These are phyloP conservation scores for Sander lucioperca DNA, from an alignment of 2,113 vertebrate species.

Conservation along the genomic window DNA sequence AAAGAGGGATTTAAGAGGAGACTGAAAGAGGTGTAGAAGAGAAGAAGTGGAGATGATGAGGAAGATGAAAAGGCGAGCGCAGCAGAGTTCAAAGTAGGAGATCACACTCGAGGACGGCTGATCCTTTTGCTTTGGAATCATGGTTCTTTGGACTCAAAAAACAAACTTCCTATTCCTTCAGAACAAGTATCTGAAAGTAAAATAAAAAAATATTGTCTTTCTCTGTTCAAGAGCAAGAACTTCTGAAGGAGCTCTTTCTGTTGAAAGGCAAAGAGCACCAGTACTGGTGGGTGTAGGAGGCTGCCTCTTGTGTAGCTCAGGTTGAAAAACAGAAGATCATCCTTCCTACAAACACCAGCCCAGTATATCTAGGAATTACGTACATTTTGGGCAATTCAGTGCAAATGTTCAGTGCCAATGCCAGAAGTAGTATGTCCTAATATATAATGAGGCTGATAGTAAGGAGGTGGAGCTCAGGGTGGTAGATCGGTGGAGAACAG, in stretches of 20 bases:
- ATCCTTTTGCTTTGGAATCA: not conserved
- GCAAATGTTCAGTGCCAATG: not conserved
- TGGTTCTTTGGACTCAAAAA: not conserved
- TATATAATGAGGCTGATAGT: not conserved
- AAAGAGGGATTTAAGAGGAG: not conserved
- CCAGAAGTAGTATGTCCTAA: too few species aligned
- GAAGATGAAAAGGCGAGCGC: slow-evolving; percentile 7
- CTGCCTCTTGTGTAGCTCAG: not conserved
- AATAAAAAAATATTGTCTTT: not conserved
- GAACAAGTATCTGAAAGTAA: not conserved
- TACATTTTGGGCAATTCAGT: not conserved
- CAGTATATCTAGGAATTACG: not conserved
- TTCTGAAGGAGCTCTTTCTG: not conserved
- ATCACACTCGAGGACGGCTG: not conserved
- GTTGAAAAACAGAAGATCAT: not conserved
- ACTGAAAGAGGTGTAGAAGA: not conserved
- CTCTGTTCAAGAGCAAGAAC: not conserved
- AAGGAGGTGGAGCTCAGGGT: not conserved
- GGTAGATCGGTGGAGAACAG: not conserved
- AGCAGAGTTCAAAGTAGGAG: slow-evolving; percentile 5
- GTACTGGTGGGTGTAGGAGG: not conserved
- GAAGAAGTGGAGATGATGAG: not conserved
- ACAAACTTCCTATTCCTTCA: not conserved
- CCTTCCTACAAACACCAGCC: not conserved
- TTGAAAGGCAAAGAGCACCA: slow-evolving; percentile 7